These are phyloP conservation scores for Magallana gigas DNA, from an alignment of 1,140 invertebrate species.

Conservation along the genomic window DNA sequence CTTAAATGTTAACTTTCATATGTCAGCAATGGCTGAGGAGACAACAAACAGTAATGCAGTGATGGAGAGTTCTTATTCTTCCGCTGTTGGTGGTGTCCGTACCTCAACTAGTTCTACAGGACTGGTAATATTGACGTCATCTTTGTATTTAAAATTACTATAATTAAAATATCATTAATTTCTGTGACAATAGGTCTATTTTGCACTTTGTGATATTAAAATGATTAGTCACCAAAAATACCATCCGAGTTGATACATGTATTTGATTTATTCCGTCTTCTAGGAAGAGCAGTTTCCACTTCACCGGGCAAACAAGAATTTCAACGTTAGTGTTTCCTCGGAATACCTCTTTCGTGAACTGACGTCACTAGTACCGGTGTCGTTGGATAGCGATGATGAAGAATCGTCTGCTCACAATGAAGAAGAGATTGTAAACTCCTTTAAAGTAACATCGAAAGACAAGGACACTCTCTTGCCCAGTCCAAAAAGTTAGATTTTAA, in stretches of 20 bases:
- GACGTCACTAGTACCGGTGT: slow-evolving; percentile 5
- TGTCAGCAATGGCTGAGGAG: background rate
- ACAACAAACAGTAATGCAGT: background rate
- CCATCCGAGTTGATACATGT: too few relatives aligned
- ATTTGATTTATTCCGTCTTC: too few relatives aligned
- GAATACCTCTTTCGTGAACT: slow-evolving; percentile 2
- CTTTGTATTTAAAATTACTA: background rate
- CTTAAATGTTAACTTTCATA: too few relatives aligned
- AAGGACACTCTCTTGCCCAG: background rate
- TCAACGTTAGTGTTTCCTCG: background rate
- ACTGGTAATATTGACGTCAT: background rate
- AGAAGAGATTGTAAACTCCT: background rate
- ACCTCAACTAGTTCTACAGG: background rate
- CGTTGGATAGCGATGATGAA: slow-evolving; percentile 7
- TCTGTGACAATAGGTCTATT: too few relatives aligned
- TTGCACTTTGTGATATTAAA: too few relatives aligned
- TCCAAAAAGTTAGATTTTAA: background rate
- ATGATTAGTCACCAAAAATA: too few relatives aligned
- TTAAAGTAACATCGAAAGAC: background rate
- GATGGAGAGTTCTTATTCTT: background rate
- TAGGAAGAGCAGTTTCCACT: background rate
- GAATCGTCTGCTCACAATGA: background rate
- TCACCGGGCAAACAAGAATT: background rate
- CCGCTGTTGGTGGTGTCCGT: background rate
- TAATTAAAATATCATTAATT: background rate